A percentile compares a stretch with the other conserved stretches of the same genome.
Evolutionary conservation across 2,888 invertebrate species (phyloP).

Genomic region (Periphyllus acericola): DNA sequence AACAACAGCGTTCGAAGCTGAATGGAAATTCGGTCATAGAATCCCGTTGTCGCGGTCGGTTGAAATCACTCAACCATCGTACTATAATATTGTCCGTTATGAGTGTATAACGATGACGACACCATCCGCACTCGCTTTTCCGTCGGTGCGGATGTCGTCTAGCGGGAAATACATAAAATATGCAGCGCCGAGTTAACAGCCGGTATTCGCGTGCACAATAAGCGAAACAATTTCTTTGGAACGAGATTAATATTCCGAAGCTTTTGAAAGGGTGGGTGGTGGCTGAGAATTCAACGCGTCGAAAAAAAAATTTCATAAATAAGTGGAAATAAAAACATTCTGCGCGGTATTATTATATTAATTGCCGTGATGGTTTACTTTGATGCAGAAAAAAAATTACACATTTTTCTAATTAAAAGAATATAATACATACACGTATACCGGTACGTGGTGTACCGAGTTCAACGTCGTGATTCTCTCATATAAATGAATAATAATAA

Average conservation of each 20-base stretch:
- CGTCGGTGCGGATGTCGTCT: not conserved
- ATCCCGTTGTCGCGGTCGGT: no score
- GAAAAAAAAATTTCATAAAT: not conserved
- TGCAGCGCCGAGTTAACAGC: not conserved
- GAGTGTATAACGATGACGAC: no score
- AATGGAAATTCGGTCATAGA: no score
- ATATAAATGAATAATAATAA: no score
- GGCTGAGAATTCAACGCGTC: not conserved
- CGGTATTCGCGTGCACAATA: not conserved
- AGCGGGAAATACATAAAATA: not conserved
- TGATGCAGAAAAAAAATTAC: constrained; percentile 8
- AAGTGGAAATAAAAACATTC: not conserved
- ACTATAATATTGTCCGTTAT: no score
- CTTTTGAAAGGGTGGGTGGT: not conserved
- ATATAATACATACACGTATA: not conserved
- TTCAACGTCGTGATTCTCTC: no score
- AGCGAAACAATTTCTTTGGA: not conserved
- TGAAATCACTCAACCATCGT: no score
- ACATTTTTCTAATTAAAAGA: no score
- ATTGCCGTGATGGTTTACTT: constrained; percentile 1
- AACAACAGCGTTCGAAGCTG: no score
- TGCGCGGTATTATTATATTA: not conserved
- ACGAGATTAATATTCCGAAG: not conserved
- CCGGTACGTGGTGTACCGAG: no score
- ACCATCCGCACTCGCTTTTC: no score